phyloP scores from a whole-genome alignment of 2,888 invertebrate genomes.

The Trichogramma dendrolimi region DNA sequence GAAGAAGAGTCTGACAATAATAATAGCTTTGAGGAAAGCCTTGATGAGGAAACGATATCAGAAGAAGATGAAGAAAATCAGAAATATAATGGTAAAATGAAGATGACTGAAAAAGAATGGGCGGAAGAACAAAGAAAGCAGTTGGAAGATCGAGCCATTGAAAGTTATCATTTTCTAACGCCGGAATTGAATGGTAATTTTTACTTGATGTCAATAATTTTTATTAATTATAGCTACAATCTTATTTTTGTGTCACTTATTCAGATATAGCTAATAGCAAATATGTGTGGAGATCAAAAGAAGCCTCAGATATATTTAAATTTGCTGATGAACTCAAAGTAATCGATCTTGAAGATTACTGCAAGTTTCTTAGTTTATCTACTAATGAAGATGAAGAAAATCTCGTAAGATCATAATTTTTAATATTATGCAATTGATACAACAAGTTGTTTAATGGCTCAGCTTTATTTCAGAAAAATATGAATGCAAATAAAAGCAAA shows the following conservation, averaged over 20 bases:
- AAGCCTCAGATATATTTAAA: constrained; percentile 67
- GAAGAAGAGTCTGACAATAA: neutral
- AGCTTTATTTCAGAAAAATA: constrained; percentile 12
- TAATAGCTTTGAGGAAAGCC: too few relatives aligned
- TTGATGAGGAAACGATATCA: too few relatives aligned
- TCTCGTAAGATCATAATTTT: constrained; percentile 25
- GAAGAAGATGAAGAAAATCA: too few relatives aligned
- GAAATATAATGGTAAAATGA: too few relatives aligned
- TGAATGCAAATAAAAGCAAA: constrained; percentile 2
- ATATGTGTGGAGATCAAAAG: constrained; percentile 45
- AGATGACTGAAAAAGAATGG: too few relatives aligned
- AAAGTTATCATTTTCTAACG: too few relatives aligned
- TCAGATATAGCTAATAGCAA: too few relatives aligned
- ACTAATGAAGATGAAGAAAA: constrained; percentile 26
- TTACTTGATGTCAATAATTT: too few relatives aligned
- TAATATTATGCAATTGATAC: neutral
- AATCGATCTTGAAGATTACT: constrained; percentile 69
- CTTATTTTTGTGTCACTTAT: too few relatives aligned
- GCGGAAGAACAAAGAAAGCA: neutral
- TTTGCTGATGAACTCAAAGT: constrained; percentile 58
- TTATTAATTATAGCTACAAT: too few relatives aligned
- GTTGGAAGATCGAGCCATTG: too few relatives aligned
- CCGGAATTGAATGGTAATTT: too few relatives aligned
- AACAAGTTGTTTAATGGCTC: neutral
- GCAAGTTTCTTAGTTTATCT: constrained; percentile 57